Base-by-base conservation (phyloP, 2,888 invertebrate species). In the Venusia cambrica region DNA sequence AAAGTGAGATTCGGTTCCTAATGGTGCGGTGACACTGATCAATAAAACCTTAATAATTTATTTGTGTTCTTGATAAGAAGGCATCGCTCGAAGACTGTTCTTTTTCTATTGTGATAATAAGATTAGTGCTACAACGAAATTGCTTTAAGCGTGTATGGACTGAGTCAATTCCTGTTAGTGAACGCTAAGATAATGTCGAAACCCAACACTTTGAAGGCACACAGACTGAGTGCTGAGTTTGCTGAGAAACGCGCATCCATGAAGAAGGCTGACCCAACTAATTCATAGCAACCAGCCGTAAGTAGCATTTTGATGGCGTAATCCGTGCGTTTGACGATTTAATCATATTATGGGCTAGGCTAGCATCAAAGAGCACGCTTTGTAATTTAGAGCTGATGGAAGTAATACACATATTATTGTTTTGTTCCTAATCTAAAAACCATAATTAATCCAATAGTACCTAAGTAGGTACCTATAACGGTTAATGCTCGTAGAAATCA, bases 231-330 rank as follows among this genome's bases (percentile, higher is more conserved):
- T 67, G 85, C 85, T 1, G 87, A 87, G 56, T 84, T 84, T 34
- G 85, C 85, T 8, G 85, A 85, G 56, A 84, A 84, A 66, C 72
- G 84, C 48, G 69, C 73, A 50, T 54, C 75, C 35, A 47, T 84
- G 65, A 85, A 77, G 72, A 85, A 84, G 62, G 53, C 71, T 32
- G 81, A 83, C 52, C 78, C 85, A 6, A 59, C 72, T 29, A 83
- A 72, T 40, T 73, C 81, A 83, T 87, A 87, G 87, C 87, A 87
- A 73, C 72, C 80, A 80, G 73, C 85, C 62, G 87, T 87, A 48
- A 85, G 87, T 87, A 37, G 10, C n/a, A n/a, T n/a, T 8, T 25
- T 21, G 28, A 16, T 22, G 4, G 1, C 4, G 7, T 4, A 20
- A 20, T 5, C 3, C n/a, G n/a, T n/a, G n/a, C n/a, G n/a, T n/a